Base-by-base conservation (phyloP, 1,140 invertebrate genomes). In the Drosophila lini region DNA sequence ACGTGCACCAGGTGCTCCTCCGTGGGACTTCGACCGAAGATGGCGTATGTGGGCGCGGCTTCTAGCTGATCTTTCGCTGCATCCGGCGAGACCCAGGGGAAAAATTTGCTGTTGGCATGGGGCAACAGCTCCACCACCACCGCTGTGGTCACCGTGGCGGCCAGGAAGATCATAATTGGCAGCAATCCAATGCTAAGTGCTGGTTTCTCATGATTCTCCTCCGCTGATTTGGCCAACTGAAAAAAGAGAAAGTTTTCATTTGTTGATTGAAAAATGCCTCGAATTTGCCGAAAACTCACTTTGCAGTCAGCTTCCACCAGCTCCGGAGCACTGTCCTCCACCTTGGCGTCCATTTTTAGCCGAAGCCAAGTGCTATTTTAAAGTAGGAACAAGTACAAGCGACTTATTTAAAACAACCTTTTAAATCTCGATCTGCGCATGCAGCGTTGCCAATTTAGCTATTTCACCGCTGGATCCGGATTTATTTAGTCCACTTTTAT, bases 1-100 rank as follows among this genome's bases (percentile, higher is more conserved):
- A 98, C 96, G 91, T 98, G 97, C 75, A 95, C 95, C 31, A 98
- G 93, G 63, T 92, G 91, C 55, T 95, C 94, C 0, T 94, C 90
- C 38, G 90, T 93, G 0, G 94, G 77, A 67, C 92, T 93, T 91
- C 93, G 3, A 92, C 92, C 48, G 28, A 34, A 65, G n/a, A 94
- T 88, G 91, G 94, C 93, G 79, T 68, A 81, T n/a, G 61, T 52
- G 3, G 64, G 77, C 38, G 32, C 22, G n/a, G 40, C 31, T 25
- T 13, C 13, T 15, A 9, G 10, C 16, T 48, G 7, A 19, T 48
- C 15, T 64, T 60, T 22, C 19, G 48, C 32, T 8, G 22, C 38
- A 10, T 57, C 31, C 10, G 25, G 5, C 1, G 13, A 38, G 4
- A 40, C 58, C 65, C 65, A 67, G 22, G 41, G 19, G 15, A 58